A percentile compares a stretch with the other conserved stretches of the same genome.
Evolutionary conservation across 2,113 vertebrate genomes (phyloP).

Genomic region (Ardeotis arabs): DNA sequence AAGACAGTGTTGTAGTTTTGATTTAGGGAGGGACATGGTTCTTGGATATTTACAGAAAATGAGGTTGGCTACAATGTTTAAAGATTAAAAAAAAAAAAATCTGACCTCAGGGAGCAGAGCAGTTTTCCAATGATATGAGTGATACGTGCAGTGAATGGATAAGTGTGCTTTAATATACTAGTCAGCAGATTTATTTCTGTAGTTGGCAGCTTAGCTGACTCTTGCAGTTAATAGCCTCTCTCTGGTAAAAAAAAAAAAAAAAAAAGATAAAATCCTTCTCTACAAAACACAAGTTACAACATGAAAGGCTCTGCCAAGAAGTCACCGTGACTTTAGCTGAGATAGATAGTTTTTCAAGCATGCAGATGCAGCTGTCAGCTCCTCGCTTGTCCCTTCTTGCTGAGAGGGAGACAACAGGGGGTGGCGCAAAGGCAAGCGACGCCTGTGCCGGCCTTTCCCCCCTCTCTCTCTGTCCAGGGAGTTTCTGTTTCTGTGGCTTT

Average conservation of each 20-base stretch:
- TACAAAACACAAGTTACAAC: background rate
- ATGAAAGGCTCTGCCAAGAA: background rate
- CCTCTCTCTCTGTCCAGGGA: background rate
- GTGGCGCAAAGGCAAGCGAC: background rate
- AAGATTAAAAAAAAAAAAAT: background rate
- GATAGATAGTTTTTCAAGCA: background rate
- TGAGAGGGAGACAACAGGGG: background rate
- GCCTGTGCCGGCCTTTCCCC: background rate
- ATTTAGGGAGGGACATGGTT: background rate
- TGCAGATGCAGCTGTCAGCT: background rate
- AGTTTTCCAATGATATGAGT: background rate
- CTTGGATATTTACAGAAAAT: background rate
- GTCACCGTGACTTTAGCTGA: background rate
- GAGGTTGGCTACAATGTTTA: background rate
- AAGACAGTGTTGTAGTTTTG: background rate
- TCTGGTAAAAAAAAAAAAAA: background rate
- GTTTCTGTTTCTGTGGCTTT: background rate
- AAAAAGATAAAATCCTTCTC: background rate
- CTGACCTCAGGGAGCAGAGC: background rate
- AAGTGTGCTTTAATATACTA: constrained; percentile 1
- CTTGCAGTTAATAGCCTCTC: background rate
- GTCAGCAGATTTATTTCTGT: constrained; percentile 45
- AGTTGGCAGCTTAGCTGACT: constrained; percentile 15
- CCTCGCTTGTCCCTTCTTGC: background rate
- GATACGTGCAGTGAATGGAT: background rate